Evolutionary conservation across 2,888 invertebrate genomes (phyloP), one percentile per base, ranked within the genome.

Genomic region (Pyrgus malvae): DNA sequence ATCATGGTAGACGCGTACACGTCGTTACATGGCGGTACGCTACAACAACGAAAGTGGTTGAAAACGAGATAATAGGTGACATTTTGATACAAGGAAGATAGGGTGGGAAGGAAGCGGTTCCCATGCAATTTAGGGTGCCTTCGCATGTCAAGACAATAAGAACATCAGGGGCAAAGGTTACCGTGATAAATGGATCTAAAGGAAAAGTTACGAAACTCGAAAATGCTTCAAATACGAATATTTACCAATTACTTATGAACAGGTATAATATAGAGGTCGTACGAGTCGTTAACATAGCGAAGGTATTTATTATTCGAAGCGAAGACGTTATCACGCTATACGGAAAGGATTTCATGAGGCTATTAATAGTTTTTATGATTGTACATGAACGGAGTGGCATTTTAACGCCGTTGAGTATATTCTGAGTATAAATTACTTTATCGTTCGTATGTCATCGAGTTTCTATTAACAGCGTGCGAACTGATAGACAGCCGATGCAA

Each of bases 81-180:
- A 89, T 77, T 78, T 74, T 75, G 89, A 90, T 90, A 90, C 90
- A 87, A 83, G 78, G 70, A 68, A 83, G 89, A 90, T 90, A 89
- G 75, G 90, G 89, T 89, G 88, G 87, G 76, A 68, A 66, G 58
- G 62, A 68, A 77, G 75, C 76, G 80, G 82, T 87, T 89, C 90
- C 85, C 88, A 87, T 84, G 85, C 73, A 69, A 74, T 44, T 44
- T 51, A 37, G 37, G 44, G 35, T 42, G 42, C 25, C 9, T 37
- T 49, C 50, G 23, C 41, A n/a, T 50, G 42, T 73, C 77, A 74
- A 75, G 73, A 72, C 66, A 66, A 65, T 40, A 66, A 69, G 69
- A 69, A 65, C 65, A 57, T 59, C 46, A 42, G 58, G 78, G 81
- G 64, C 78, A 86, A 66, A 83, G 88, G 84, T 86, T 78, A 82